Percentiles rank a stretch among this genome's conserved stretches.
phyloP scores from a whole-genome alignment of 2,113 vertebrate species.

The Polyodon spathula region DNA sequence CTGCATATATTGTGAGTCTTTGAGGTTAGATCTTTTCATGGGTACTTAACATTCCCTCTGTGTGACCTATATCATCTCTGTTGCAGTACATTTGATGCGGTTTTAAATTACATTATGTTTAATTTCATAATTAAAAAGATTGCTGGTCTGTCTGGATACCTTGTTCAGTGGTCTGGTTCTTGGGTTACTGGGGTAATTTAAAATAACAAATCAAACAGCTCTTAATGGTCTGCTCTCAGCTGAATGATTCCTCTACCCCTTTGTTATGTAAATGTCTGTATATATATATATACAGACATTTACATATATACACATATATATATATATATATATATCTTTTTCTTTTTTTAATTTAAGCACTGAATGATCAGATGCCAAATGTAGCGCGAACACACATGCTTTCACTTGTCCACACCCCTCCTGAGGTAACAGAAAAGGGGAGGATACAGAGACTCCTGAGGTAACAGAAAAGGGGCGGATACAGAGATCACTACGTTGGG shows the following conservation, averaged over 20 bases:
- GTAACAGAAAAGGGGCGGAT: constrained; percentile 31
- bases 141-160: neutral
- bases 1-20: neutral
- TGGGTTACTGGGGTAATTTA: constrained; percentile 13
- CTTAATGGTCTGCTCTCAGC: constrained; percentile 28
- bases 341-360: constrained; percentile 34
- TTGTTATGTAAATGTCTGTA: constrained; percentile 44
- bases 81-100: neutral
- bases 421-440: constrained; percentile 35
- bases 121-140: neutral
- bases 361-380: constrained; percentile 23
- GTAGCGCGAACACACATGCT: constrained; percentile 7
- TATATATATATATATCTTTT: no score
- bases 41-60: no score
- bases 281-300: constrained; percentile 25
- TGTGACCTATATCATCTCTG: no score
- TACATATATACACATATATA: no score
- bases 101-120: neutral
- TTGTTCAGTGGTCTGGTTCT: neutral
- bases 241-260: constrained; percentile 30
- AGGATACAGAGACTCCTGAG: constrained; percentile 26
- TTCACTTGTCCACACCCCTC: neutral
- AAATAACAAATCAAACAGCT: constrained; percentile 25
- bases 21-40: no score
- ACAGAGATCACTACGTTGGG: constrained; percentile 34